Evolutionary conservation across 1,140 invertebrate genomes (phyloP).

Genomic region (Solenopsis fugax): DNA sequence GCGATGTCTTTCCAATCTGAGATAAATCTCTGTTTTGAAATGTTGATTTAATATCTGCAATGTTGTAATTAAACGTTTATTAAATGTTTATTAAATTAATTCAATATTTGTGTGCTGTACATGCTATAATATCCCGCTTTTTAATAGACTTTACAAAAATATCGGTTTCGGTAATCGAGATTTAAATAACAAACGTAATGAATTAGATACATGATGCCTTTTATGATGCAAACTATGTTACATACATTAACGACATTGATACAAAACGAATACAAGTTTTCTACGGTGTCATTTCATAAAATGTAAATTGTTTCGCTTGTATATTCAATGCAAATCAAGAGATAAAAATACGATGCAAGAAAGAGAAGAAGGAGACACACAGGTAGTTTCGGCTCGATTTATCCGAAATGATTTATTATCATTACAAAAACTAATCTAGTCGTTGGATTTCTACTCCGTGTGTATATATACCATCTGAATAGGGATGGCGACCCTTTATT

Average conservation of each 20-base stretch:
- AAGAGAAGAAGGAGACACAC: background rate
- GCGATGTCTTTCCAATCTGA: too few relatives aligned
- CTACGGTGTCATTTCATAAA: background rate
- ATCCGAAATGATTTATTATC: constrained; percentile 47
- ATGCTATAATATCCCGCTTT: too few relatives aligned
- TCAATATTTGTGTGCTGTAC: too few relatives aligned
- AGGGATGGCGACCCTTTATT: constrained; percentile 8
- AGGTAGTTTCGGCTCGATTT: constrained; percentile 19
- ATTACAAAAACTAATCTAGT: constrained; percentile 28
- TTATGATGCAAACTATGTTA: background rate
- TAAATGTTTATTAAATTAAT: too few relatives aligned
- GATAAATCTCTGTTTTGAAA: too few relatives aligned
- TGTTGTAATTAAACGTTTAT: too few relatives aligned
- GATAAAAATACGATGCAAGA: constrained; percentile 12
- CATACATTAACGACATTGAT: background rate
- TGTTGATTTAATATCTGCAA: too few relatives aligned
- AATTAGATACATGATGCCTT: background rate
- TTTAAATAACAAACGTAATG: background rate
- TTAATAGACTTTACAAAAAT: background rate
- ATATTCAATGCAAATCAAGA: background rate
- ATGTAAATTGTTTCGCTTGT: constrained; percentile 18
- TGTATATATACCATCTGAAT: constrained; percentile 3
- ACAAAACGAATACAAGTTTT: background rate
- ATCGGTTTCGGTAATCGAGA: background rate
- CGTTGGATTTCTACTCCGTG: constrained; percentile 6